A percentile compares a stretch with the other conserved stretches of the same genome.
Evolutionary conservation across 1,140 invertebrate genomes (phyloP).

Genomic region (Drosophila orena): DNA sequence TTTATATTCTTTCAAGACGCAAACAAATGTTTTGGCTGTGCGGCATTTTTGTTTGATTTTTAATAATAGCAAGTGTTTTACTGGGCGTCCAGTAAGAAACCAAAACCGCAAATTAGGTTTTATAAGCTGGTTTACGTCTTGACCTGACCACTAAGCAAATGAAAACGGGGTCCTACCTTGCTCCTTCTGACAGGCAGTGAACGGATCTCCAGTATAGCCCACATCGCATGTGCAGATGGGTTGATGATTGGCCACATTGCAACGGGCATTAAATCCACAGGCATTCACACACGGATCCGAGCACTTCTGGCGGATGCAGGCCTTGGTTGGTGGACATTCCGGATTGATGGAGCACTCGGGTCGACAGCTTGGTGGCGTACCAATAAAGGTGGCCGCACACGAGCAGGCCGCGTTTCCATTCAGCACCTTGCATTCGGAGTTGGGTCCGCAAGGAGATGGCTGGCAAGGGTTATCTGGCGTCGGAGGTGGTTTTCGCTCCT

Average conservation of each 20-base stretch:
- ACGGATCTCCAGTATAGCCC: conserved; percentile 92
- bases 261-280: conserved; percentile 89
- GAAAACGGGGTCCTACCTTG: conserved; percentile 86
- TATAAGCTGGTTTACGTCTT: conserved; percentile 67
- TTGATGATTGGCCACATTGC: conserved; percentile 89
- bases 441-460: conserved; percentile 90
- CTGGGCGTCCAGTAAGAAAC: conserved; percentile 42
- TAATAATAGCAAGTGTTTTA: conserved; percentile 37
- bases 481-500: conserved; percentile 85
- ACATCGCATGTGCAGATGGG: conserved; percentile 89
- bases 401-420: conserved; percentile 89
- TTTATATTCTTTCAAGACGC: conserved; percentile 53
- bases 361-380: conserved; percentile 88
- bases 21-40: conserved; percentile 39
- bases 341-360: conserved; percentile 88
- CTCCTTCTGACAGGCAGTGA: conserved; percentile 88
- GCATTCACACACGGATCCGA: conserved; percentile 89
- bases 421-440: conserved; percentile 88
- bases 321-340: conserved; percentile 88
- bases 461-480: conserved; percentile 86
- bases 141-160: conserved; percentile 50
- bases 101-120: conserved; percentile 34
- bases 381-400: conserved; percentile 88
- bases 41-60: conserved; percentile 19
- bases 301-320: conserved; percentile 89